These are phyloP conservation scores for Trichonephila clavipes DNA, from an alignment of 1,140 invertebrate species.

Conservation along the genomic window DNA sequence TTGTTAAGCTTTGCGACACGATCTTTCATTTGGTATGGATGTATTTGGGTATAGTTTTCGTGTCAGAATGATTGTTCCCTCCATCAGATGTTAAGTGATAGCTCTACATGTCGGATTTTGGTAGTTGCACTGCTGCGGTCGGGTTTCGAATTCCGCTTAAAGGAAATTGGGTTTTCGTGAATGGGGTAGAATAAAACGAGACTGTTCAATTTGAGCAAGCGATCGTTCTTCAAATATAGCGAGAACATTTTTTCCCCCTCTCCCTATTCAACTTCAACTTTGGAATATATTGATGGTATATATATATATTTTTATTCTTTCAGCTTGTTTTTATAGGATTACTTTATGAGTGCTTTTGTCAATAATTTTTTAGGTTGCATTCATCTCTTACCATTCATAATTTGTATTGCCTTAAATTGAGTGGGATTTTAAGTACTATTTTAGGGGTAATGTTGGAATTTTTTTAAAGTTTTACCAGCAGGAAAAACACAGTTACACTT, in stretches of 20 bases:
- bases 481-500: no score
- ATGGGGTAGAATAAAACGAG: conserved; percentile 8
- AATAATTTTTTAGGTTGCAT: no score
- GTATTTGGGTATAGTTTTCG: conserved; percentile 18
- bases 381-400: no score
- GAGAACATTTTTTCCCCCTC: neutral
- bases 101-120: conserved; percentile 10
- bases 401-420: no score
- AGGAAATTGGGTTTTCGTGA: conserved; percentile 20
- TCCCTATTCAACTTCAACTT: neutral
- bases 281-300: no score
- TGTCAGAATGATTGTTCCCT: neutral
- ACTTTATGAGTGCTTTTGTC: no score
- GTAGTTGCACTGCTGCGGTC: neutral
- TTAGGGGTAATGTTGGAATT: no score
- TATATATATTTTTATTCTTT: no score
- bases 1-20: conserved; percentile 54
- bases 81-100: conserved; percentile 15
- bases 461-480: no score
- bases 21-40: conserved; percentile 17
- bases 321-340: no score
- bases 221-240: neutral
- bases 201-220: neutral
- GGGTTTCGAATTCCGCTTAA: conserved; percentile 2
- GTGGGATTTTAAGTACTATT: no score